A percentile compares a stretch with the other conserved stretches of the same genome.
Conservation (phyloP, 37 sponge, comb jelly and placozoan genomes). For the Bolinopsis microptera region DNA sequence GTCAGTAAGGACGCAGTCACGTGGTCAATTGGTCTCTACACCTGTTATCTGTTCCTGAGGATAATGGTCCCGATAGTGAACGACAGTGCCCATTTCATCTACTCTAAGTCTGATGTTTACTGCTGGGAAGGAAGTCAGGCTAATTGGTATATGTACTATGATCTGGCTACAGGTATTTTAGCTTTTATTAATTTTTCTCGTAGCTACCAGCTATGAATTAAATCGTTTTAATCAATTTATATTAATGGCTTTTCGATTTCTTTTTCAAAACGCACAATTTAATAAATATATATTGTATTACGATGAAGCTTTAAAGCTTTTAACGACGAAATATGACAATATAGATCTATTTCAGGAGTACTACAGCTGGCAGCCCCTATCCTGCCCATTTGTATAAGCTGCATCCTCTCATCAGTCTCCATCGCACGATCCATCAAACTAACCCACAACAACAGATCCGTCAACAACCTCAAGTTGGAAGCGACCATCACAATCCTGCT, state of each 20-base stretch:
- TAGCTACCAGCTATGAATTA: too few species aligned
- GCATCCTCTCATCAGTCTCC: neutral
- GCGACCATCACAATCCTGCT: neutral
- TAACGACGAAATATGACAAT: too few species aligned
- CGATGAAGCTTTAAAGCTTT: too few species aligned
- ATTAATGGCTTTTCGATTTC: too few species aligned
- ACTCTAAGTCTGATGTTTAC: neutral
- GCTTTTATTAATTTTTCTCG: too few species aligned
- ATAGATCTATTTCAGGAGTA: slow-evolving; percentile 17
- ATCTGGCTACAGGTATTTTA: neutral
- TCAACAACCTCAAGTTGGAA: neutral
- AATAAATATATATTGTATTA: too few species aligned
- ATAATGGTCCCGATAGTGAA: neutral
- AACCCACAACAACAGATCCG: neutral
- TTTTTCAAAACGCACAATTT: too few species aligned
- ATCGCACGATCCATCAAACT: neutral
- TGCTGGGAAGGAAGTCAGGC: neutral
- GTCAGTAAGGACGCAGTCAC: neutral
- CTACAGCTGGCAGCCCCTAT: neutral
- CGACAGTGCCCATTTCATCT: neutral
- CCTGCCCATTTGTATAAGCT: neutral
- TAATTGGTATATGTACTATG: neutral
- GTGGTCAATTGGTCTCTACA: neutral
- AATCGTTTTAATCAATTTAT: too few species aligned
- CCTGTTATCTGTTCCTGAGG: neutral